A percentile compares a stretch with the other conserved stretches of the same genome.
Conservation (phyloP, 2,113 vertebrate genomes). For the Scomber japonicus region DNA sequence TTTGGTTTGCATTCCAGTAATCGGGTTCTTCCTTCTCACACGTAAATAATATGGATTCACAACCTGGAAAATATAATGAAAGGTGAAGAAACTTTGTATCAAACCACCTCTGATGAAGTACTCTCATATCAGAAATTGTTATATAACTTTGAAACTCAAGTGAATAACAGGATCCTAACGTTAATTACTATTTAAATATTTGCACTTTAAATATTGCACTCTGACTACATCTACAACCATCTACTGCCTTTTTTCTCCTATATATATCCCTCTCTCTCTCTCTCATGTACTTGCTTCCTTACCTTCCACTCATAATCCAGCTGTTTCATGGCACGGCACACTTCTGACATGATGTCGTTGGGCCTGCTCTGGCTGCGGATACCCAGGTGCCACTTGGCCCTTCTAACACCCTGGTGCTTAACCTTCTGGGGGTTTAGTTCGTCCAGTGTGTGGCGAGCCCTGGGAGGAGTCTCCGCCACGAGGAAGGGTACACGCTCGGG, state of each 20-base stretch:
- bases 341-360: constrained; percentile 98
- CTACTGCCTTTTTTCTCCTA: background rate
- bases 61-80: constrained; percentile 82
- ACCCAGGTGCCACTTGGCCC: constrained; percentile 98
- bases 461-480: constrained; percentile 89
- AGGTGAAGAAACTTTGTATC: background rate
- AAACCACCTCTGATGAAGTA: background rate
- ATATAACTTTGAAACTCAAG: background rate
- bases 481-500: constrained; percentile 96
- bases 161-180: background rate
- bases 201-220: background rate
- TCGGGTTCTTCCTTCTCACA: constrained; percentile 94
- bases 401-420: constrained; percentile 95
- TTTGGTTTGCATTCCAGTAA: constrained; percentile 95
- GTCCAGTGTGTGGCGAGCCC: constrained; percentile 94
- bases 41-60: constrained; percentile 97
- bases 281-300: constrained; percentile 87
- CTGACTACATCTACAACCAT: background rate
- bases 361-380: constrained; percentile 98
- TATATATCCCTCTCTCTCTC: constrained; percentile 83
- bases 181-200: background rate
- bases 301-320: constrained; percentile 99
- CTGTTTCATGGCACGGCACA: constrained; percentile 97
- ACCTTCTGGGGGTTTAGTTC: constrained; percentile 98
- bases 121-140: background rate